Percentiles rank a stretch among this genome's conserved stretches.
phyloP scores from a whole-genome alignment of 2,888 invertebrate species.

The Galeruca laticollis region DNA sequence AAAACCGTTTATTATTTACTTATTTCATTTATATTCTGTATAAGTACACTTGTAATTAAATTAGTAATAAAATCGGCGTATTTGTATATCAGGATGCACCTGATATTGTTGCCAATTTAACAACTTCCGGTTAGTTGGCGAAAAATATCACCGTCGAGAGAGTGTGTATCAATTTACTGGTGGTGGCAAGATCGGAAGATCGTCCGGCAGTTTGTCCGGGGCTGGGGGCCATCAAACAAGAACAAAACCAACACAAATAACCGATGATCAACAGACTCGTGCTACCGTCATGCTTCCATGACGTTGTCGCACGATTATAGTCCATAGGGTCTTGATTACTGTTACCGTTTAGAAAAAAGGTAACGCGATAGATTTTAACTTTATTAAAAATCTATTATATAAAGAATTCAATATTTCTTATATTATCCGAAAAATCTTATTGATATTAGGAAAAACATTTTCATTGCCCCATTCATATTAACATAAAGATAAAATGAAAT shows the following conservation, averaged over 20 bases:
- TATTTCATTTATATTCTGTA: not conserved
- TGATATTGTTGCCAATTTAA: constrained; percentile 5
- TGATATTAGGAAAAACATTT: too few relatives aligned
- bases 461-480: too few relatives aligned
- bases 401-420: too few relatives aligned
- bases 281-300: constrained; percentile 29
- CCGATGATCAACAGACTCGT: constrained; percentile 27
- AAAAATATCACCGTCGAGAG: constrained; percentile 1
- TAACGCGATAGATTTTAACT: too few relatives aligned
- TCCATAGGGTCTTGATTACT: not conserved
- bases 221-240: constrained; percentile 23
- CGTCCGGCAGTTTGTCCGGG: constrained; percentile 19
- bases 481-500: too few relatives aligned
- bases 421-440: too few relatives aligned
- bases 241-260: constrained; percentile 30
- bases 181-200: constrained; percentile 12
- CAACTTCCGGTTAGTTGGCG: constrained; percentile 18
- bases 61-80: not conserved
- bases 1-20: too few relatives aligned
- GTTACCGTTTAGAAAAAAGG: not conserved
- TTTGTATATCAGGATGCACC: not conserved
- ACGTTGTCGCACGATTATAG: constrained; percentile 15
- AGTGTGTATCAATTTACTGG: constrained; percentile 16
- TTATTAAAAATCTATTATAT: too few relatives aligned
- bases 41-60: not conserved